Percentiles rank a stretch among this genome's conserved stretches.
Evolutionary conservation across 1,140 invertebrate genomes (phyloP).

Genomic region (Aradophagus sp.): DNA sequence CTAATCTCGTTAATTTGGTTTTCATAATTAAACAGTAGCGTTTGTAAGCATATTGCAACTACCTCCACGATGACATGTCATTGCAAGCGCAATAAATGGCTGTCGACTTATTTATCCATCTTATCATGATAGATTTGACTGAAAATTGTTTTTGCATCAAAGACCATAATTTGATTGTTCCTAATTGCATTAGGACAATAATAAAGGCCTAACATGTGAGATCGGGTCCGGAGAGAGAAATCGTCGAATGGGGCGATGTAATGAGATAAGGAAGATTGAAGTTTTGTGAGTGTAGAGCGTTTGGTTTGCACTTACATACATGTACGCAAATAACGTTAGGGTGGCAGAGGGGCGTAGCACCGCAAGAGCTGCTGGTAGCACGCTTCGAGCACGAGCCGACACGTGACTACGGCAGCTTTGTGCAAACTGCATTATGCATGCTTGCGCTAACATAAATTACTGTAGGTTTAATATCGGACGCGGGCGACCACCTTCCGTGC

Average conservation of each 20-base stretch:
- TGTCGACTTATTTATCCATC: no score
- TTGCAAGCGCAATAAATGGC: no score
- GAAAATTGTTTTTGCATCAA: no score
- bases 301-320: slow-evolving; percentile 30
- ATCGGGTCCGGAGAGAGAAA: slow-evolving; percentile 23
- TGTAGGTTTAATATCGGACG: slow-evolving; percentile 59
- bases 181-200: slow-evolving; percentile 38
- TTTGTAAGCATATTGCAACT: no score
- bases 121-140: no score
- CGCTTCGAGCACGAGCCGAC: slow-evolving; percentile 57
- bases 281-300: slow-evolving; percentile 6
- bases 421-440: slow-evolving; percentile 65
- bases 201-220: slow-evolving; percentile 18
- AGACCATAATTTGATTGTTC: no score
- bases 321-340: slow-evolving; percentile 41
- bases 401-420: slow-evolving; percentile 55
- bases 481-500: slow-evolving; percentile 55
- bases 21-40: no score
- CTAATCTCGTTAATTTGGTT: no score
- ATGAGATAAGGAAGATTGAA: slow-evolving; percentile 50
- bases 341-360: slow-evolving; percentile 37
- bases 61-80: no score
- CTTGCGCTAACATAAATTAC: slow-evolving; percentile 64
- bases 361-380: slow-evolving; percentile 24
- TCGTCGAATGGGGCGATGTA: slow-evolving; percentile 21